Base-by-base conservation (phyloP, 2,797 vertebrate species). In the Pipistrellus kuhlii region DNA sequence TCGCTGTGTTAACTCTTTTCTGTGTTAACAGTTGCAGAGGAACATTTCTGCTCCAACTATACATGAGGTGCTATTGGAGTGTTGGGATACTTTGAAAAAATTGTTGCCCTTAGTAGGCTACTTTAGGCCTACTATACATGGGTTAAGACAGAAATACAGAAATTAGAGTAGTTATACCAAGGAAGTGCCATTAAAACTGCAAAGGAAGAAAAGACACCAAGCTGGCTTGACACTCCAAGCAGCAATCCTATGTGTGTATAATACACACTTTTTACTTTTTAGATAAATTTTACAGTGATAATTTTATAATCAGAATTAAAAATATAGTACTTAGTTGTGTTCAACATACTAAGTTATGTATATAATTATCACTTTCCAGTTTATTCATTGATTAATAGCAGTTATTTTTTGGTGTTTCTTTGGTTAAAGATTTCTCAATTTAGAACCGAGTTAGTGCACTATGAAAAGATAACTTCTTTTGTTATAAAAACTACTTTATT, bases 221-320 rank as follows among this genome's bases (percentile, higher is more conserved):
- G 20, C 71, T 86, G 66, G 14, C 17, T 66, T 83, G 6, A 15
- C 32, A 84, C 11, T 73, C 35, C 4, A 72, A 5, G 44, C 68
- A 81, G 20, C 72, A 66, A 5, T 92, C 32, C 8, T 88, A 1
- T 48, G 0, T 88, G 8, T 68, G 17, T 55, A 2, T 59, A 30
- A 48, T 23, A 76, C 8, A 77, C 13, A 68, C 30, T 71, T 64
- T 76, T 71, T 32, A 55, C 32, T 69, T 83, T 72, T 59, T 41
- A 68, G n/a, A 46, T 93, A 25, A 66, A 5, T 59, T 91, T 77
- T 94, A 57, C 55, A 85, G 41, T 68, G 83, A 64, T 93, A 32
- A 66, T 46, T 83, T 95, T 93, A 64, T 80, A 75, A 66, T 69
- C 3, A 81, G 32, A 89, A 80, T 90, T 90, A 85, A 89, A 83